Conservation (phyloP, 2,113 vertebrate genomes). For the Marmota monax region DNA sequence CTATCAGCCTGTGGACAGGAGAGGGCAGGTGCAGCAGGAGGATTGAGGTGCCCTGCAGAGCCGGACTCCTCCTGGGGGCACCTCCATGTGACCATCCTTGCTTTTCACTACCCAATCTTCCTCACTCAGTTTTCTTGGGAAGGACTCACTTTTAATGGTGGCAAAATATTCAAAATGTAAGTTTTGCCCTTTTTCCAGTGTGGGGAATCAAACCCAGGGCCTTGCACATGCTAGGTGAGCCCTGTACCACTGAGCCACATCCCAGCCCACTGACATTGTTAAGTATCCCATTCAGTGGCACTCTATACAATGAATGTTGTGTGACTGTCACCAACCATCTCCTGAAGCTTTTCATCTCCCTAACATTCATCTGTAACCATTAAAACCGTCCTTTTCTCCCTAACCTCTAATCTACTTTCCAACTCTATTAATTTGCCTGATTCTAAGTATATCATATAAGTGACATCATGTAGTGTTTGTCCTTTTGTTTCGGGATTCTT, state of each 20-base stretch:
- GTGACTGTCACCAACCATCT: not conserved
- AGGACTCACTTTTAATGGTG: not conserved
- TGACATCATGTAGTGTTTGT: not conserved
- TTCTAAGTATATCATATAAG: not conserved
- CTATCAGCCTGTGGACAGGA: not conserved
- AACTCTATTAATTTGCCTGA: not conserved
- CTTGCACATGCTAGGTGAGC: not conserved
- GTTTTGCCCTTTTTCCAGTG: not conserved
- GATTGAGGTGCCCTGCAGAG: not conserved
- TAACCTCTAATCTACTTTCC: not conserved
- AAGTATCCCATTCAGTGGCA: not conserved
- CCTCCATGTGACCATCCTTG: rapidly evolving
- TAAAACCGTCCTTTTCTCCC: no score
- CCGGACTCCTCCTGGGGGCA: not conserved
- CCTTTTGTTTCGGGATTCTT: not conserved
- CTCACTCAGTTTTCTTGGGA: not conserved
- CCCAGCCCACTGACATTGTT: not conserved
- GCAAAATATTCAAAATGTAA: not conserved
- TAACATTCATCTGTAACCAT: not conserved
- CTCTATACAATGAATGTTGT: no score
- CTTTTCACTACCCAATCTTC: not conserved
- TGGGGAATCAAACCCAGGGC: no score
- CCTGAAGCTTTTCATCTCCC: not conserved
- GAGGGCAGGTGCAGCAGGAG: not conserved
- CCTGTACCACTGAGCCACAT: not conserved